Evolutionary conservation across 2,888 invertebrate genomes (phyloP), one percentile per base, ranked within the genome.

Genomic region (Tetanocera ferruginea): DNA sequence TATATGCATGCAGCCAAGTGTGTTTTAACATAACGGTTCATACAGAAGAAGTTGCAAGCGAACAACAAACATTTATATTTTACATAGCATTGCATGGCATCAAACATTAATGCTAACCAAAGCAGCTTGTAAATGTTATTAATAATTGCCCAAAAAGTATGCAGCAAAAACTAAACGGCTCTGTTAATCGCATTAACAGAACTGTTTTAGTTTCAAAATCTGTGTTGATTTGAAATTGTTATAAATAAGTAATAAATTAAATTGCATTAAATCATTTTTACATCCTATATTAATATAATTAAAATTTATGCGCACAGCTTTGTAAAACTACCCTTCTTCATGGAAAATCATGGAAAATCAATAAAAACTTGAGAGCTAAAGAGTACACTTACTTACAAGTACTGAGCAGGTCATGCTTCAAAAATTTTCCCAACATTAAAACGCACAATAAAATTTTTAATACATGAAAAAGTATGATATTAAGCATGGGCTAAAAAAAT

Each of bases 1-100:
- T 8, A 5, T 28, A 25, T 28, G 1, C 23, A 28, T n/a, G n/a
- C 62, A 19, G 28, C 9, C 19, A 8, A n/a, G 1, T 62, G 14
- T 31, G 3, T 28, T 17, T 28, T 14, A 28, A 5, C 60, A n/a
- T 23, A n/a, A 49, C 19, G 23, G 69, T 17, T 69, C 69, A 69
- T 49, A n/a, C 69, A 43, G 69, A 69, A 69, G 69, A 69, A 19
- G 69, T 69, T 69, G 69, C 19, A 19, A 19, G 5, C 23, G 23
- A 69, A 23, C 69, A 69, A 25, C 19, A 11, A 19, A n/a, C 43
- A 69, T 28, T 60, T 5, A 0, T 17, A 11, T 11, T 23, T 60
- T 2, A 60, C 60, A 60, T 25, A 28, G 28, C 23, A 14, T 60
- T 2, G 25, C 60, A 60, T 25, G 9, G 28, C 23, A 14, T 11